phyloP scores from a whole-genome alignment of 2,888 invertebrate genomes.

The Aplocera efformata region DNA sequence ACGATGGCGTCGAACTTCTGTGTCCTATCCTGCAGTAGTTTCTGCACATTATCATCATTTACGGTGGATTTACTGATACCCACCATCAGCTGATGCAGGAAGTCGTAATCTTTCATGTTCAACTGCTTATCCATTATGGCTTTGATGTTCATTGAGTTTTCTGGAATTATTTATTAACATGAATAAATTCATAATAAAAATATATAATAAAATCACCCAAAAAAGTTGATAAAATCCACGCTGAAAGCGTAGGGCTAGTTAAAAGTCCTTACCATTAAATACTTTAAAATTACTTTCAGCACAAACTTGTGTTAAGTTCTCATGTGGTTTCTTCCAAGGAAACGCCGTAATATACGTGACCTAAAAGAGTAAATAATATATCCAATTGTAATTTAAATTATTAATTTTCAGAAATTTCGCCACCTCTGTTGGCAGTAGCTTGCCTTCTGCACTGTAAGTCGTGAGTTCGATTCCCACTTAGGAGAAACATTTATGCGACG shows the following conservation, averaged over 20 bases:
- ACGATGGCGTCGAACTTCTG: conserved; percentile 47
- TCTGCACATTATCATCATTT: conserved; percentile 32
- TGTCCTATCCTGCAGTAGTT: conserved; percentile 37
- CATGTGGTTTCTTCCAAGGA: conserved; percentile 26
- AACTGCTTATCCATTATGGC: conserved; percentile 33
- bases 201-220: neutral
- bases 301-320: conserved; percentile 37
- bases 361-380: conserved; percentile 30
- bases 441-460: too few species aligned
- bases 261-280: conserved; percentile 33
- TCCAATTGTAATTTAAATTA: too few species aligned
- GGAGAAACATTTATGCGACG: too few species aligned
- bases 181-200: too few species aligned
- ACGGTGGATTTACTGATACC: conserved; percentile 27
- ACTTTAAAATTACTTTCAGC: conserved; percentile 26
- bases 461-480: too few species aligned
- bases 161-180: conserved; percentile 23
- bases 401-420: too few species aligned
- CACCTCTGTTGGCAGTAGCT: too few species aligned
- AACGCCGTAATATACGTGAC: conserved; percentile 45
- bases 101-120: conserved; percentile 11
- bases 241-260: neutral
- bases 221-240: neutral
- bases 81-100: conserved; percentile 22
- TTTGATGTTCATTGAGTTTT: conserved; percentile 30